Conservation (phyloP, 2,888 invertebrate genomes). For the Eustalomyia histrio region DNA sequence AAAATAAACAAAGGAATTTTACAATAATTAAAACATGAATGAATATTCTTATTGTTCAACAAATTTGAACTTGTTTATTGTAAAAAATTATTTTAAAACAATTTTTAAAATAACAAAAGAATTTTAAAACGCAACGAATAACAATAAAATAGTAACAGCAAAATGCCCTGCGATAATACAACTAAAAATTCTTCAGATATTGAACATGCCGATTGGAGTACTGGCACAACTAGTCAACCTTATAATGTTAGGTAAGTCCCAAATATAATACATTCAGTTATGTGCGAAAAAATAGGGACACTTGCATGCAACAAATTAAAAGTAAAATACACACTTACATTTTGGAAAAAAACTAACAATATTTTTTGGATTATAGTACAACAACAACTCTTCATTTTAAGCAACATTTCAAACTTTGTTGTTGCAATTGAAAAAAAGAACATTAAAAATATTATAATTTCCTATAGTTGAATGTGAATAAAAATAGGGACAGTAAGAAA, state of each 20-base stretch:
- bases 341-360: no score
- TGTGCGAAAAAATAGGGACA: no score
- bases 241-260: constrained; percentile 78
- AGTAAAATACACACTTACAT: no score
- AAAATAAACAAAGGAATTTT: constrained; percentile 6
- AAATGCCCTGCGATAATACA: constrained; percentile 85
- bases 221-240: constrained; percentile 78
- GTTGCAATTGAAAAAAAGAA: no score
- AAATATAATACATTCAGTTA: background rate
- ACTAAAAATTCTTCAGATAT: constrained; percentile 85
- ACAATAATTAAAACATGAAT: constrained; percentile 28
- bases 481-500: no score
- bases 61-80: background rate
- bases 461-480: no score
- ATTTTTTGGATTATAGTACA: no score
- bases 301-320: no score
- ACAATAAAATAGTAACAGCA: constrained; percentile 15
- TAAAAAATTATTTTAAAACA: background rate
- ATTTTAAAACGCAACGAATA: constrained; percentile 16
- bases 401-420: no score
- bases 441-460: no score
- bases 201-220: constrained; percentile 84
- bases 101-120: constrained; percentile 1
- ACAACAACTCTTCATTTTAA: no score
- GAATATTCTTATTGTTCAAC: background rate